Percentiles rank a stretch among this genome's conserved stretches.
Evolutionary conservation across 2,113 vertebrate species (phyloP).

Genomic region (Ophthalmolycus amberensis): DNA sequence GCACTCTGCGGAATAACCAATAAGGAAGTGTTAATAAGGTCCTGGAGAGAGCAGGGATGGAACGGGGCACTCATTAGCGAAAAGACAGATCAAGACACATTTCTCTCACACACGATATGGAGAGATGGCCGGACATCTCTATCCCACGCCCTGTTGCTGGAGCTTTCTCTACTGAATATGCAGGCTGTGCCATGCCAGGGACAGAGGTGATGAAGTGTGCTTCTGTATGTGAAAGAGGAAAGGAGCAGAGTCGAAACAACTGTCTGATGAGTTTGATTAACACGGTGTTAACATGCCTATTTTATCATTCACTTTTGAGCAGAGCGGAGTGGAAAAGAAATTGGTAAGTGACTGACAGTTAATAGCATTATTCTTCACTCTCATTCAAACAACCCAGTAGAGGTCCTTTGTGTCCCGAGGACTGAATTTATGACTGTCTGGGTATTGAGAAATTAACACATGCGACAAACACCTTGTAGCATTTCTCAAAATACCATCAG

Average conservation of each 20-base stretch:
- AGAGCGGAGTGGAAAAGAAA: background rate
- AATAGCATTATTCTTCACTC: background rate
- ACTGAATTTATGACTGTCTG: constrained; percentile 33
- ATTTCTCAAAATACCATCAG: constrained; percentile 48
- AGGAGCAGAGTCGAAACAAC: background rate
- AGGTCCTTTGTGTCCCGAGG: background rate
- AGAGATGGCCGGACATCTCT: constrained; percentile 31
- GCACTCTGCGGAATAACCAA: constrained; percentile 65
- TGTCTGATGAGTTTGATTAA: background rate
- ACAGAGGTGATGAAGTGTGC: constrained; percentile 15
- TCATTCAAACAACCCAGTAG: constrained; percentile 14
- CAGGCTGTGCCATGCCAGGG: constrained; percentile 13
- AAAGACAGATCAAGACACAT: constrained; percentile 41
- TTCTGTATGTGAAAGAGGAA: background rate
- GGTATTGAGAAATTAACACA: constrained; percentile 32
- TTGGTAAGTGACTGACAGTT: constrained; percentile 1
- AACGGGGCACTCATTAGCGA: constrained; percentile 63
- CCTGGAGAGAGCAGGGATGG: constrained; percentile 39
- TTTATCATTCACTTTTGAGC: constrained; percentile 31
- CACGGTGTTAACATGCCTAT: background rate
- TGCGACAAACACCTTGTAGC: constrained; percentile 42
- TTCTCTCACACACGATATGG: constrained; percentile 27
- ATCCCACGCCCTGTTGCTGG: constrained; percentile 3
- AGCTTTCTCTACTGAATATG: constrained; percentile 48
- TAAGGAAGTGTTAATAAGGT: constrained; percentile 71